A percentile compares a stretch with the other conserved stretches of the same genome.
Evolutionary conservation across 2,888 invertebrate genomes (phyloP).

Genomic region (Catocala sponsa): DNA sequence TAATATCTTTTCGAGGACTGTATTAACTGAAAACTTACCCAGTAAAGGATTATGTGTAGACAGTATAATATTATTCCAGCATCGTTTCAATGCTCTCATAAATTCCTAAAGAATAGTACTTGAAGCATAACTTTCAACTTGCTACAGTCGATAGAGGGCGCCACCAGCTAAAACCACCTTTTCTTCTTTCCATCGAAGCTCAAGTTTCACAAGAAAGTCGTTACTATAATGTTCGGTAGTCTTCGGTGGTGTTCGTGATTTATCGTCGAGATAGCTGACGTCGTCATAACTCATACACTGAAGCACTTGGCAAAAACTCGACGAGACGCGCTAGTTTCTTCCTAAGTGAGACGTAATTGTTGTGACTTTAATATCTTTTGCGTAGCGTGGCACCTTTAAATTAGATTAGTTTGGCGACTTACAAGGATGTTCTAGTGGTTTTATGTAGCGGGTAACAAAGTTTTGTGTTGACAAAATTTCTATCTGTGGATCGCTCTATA

Average conservation of each 20-base stretch:
- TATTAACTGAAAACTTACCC: no score
- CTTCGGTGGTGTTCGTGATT: slow-evolving; percentile 58
- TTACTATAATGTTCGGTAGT: slow-evolving; percentile 65
- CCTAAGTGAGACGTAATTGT: slow-evolving; percentile 69
- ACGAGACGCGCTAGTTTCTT: slow-evolving; percentile 59
- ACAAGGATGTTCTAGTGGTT: background rate
- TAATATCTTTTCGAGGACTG: no score
- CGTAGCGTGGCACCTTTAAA: slow-evolving; percentile 20
- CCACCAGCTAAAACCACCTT: background rate
- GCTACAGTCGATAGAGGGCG: background rate
- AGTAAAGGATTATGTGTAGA: no score
- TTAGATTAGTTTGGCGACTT: slow-evolving; percentile 16
- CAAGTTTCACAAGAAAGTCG: slow-evolving; percentile 57
- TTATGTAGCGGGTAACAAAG: background rate
- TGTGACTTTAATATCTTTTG: slow-evolving; percentile 60
- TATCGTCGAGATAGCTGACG: slow-evolving; percentile 73
- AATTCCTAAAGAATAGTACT: background rate
- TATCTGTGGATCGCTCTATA: background rate
- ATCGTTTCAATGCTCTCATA: background rate
- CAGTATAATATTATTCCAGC: no score
- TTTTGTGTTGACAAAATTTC: background rate
- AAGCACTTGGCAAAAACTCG: slow-evolving; percentile 63
- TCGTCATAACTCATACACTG: slow-evolving; percentile 73
- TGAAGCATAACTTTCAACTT: background rate
- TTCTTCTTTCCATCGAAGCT: background rate